A percentile compares a stretch with the other conserved stretches of the same genome.
Conservation (phyloP, 2,113 vertebrate genomes). For the Pterocles burchelli region DNA sequence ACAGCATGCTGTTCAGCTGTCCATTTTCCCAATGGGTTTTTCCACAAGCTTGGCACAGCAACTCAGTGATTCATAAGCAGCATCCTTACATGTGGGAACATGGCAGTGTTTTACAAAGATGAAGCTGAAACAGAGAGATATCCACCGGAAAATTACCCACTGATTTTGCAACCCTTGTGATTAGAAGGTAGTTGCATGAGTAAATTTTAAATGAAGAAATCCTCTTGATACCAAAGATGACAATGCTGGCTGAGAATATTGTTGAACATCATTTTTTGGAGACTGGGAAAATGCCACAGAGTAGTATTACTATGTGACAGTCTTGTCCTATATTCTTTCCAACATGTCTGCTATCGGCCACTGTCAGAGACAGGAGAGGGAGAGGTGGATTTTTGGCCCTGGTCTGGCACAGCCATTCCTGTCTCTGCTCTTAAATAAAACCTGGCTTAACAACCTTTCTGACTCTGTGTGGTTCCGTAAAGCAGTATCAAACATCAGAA, state of each 20-base stretch:
- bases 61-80: background rate
- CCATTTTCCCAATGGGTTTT: conserved; percentile 11
- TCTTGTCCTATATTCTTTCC: background rate
- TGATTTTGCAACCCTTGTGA: background rate
- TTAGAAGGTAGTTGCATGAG: background rate
- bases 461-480: accelerated
- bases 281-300: background rate
- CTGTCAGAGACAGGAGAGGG: background rate
- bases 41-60: background rate
- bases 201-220: background rate
- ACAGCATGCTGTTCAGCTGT: conserved; percentile 37
- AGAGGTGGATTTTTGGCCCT: background rate
- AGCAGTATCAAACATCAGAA: background rate
- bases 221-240: background rate
- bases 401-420: background rate
- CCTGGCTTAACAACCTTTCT: background rate
- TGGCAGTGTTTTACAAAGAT: background rate
- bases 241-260: background rate
- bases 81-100: background rate
- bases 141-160: background rate
- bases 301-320: background rate
- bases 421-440: background rate
- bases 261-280: background rate
- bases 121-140: background rate
- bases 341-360: background rate